Evolutionary conservation across 1,140 invertebrate genomes (phyloP).

Genomic region (Calosoma granatense): DNA sequence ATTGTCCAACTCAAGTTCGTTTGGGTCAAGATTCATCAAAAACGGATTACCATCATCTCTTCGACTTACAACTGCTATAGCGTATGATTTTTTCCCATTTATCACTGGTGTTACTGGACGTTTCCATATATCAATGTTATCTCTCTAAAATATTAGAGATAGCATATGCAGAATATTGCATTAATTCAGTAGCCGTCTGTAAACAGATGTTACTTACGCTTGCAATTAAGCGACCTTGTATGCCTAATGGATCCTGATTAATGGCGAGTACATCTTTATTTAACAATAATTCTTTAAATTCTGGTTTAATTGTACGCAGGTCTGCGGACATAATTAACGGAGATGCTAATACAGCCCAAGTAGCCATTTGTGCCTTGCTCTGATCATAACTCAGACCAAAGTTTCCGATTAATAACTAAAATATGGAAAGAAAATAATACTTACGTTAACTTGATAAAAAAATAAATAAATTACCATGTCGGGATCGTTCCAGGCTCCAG

Average conservation of each 20-base stretch:
- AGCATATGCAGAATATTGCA: not conserved
- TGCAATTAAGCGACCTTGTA: slow-evolving; percentile 45
- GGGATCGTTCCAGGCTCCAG: slow-evolving; percentile 79
- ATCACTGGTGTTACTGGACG: slow-evolving; percentile 34
- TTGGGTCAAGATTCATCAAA: slow-evolving; percentile 37
- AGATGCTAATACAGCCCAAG: slow-evolving; percentile 83
- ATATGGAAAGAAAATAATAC: no score
- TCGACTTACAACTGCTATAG: slow-evolving; percentile 44
- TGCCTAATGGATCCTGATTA: slow-evolving; percentile 76
- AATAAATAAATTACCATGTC: slow-evolving; percentile 54
- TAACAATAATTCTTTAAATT: slow-evolving; percentile 65
- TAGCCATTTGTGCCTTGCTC: slow-evolving; percentile 75
- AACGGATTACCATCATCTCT: slow-evolving; percentile 49
- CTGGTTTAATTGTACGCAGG: slow-evolving; percentile 56
- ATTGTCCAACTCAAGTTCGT: slow-evolving; percentile 39
- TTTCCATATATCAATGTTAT: slow-evolving; percentile 35
- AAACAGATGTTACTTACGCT: no score
- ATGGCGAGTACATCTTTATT: slow-evolving; percentile 69
- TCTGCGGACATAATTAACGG: slow-evolving; percentile 85
- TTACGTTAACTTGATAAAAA: no score
- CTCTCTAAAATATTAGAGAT: not conserved
- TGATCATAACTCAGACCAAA: slow-evolving; percentile 79
- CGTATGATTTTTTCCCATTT: slow-evolving; percentile 35
- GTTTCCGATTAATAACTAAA: slow-evolving; percentile 75
- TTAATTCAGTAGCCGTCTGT: not conserved